phyloP scores from a whole-genome alignment of 2,888 invertebrate genomes.

The Galeopsomyia nigrocyanea region DNA sequence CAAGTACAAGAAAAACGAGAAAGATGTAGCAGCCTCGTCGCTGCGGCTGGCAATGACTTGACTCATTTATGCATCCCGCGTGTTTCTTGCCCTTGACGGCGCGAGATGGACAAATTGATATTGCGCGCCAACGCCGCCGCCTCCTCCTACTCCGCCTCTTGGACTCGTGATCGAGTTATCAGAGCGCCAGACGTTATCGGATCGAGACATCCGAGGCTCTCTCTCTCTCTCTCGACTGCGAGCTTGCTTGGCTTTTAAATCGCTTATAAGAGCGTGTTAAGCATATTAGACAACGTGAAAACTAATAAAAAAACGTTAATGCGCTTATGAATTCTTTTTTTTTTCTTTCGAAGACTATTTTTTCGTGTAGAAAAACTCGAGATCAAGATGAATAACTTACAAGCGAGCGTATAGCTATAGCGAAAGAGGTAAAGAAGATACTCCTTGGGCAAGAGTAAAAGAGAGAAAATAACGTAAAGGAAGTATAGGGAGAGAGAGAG shows the following conservation, averaged over 20 bases:
- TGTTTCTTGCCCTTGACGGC: slow-evolving; percentile 28
- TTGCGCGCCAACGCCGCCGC: slow-evolving; percentile 6
- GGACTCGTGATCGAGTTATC: slow-evolving; percentile 43
- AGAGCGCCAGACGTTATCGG: slow-evolving; percentile 43
- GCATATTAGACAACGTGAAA: no score
- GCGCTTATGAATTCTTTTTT: no score
- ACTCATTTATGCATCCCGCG: slow-evolving; percentile 39
- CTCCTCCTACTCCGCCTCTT: slow-evolving; percentile 4
- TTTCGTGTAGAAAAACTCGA: no score
- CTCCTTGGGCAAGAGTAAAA: no score
- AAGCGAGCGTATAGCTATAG: no score
- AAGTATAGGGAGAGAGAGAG: not conserved
- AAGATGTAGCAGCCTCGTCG: not conserved
- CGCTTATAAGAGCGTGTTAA: no score
- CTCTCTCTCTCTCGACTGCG: not conserved
- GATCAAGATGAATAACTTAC: no score
- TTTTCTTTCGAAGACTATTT: no score
- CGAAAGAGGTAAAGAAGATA: no score
- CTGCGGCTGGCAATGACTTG: slow-evolving; percentile 28
- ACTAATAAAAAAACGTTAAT: no score
- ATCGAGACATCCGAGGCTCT: slow-evolving; percentile 38
- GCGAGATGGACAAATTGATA: slow-evolving; percentile 48
- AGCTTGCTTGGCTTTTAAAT: no score
- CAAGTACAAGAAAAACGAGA: not conserved
- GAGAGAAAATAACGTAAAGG: no score